Conservation (phyloP, 2,888 invertebrate species). For the Andrena camellia region DNA sequence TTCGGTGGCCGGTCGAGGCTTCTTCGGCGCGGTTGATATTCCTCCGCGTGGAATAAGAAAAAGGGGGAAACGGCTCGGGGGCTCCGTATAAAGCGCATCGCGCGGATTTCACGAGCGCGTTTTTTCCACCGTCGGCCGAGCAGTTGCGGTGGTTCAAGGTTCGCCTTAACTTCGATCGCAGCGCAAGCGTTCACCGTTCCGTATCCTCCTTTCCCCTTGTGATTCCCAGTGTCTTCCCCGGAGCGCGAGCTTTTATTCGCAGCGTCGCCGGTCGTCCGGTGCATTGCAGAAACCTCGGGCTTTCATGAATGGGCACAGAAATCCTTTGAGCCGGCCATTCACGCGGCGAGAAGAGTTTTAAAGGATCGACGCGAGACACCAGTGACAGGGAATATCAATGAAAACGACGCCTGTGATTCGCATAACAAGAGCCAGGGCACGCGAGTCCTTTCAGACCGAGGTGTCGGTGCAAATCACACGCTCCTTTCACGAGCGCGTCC, state of each 20-base stretch:
- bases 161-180: background rate
- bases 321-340: background rate
- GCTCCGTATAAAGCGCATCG: slow-evolving; percentile 11
- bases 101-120: slow-evolving; percentile 6
- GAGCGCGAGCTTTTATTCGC: background rate
- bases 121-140: background rate
- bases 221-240: too few relatives aligned
- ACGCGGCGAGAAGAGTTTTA: slow-evolving; percentile 6
- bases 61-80: background rate
- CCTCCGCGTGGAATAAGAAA: slow-evolving; percentile 27
- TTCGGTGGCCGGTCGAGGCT: slow-evolving; percentile 75
- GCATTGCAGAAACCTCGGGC: background rate
- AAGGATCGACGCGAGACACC: slow-evolving; percentile 35
- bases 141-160: slow-evolving; percentile 7
- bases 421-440: slow-evolving; percentile 24
- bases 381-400: slow-evolving; percentile 45
- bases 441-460: background rate
- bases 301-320: slow-evolving; percentile 38
- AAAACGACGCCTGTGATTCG: slow-evolving; percentile 46
- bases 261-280: slow-evolving; percentile 16
- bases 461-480: background rate
- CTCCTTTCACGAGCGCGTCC: background rate
- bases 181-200: background rate
- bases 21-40: slow-evolving; percentile 60
- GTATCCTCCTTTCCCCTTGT: too few relatives aligned